Evolutionary conservation across 92 coral and sea anemone genomes (phyloP), one percentile per base, ranked within the genome.

Genomic region (Pocillopora grandis): DNA sequence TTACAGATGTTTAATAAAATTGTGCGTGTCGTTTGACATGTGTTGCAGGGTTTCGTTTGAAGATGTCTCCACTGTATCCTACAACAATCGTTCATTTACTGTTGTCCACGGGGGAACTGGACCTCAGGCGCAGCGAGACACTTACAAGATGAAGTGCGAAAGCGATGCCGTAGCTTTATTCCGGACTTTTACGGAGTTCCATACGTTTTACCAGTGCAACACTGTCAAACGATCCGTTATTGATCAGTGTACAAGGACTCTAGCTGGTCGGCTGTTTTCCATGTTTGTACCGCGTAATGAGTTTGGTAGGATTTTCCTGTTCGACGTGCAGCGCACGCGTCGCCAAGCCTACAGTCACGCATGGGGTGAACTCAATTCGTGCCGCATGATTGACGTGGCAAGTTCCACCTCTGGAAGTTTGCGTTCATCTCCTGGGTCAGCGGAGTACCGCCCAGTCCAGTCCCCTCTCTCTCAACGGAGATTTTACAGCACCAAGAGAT

Each of bases 341-440:
- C 86, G 99, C 12, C 99, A 97, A 70, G 99, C 99, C 13, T 97
- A 97, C 90, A 94, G 98, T 66, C 95, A 93, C 20, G 95, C 99
- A 56, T 97, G 99, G 99, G 92, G 86, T 37, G 94, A 94, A 72
- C 86, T 97, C 68, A 92, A 97, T 76, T 89, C 92, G 23, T 84
- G 89, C 83, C 92, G 93, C 42, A 88, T 92, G 72, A 77, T 86
- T 67, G 91, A 83, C 92, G 87, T 89, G 81, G 69, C 91, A 56
- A 84, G 91, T 62, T 77, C 90, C 31, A 72, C 90, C 8, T 81
- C 83, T 12, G 88, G 85, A 57, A 82, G 77, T 68, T 68, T 88
- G 62, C 92, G 90, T 70, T 80, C 88, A 36, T 89, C 86, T 2
- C 80, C 85, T 66, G 79, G 92, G 48, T 79, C 79, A 64, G 86